A percentile compares a stretch with the other conserved stretches of the same genome.
Evolutionary conservation across 1,140 invertebrate species (phyloP).

Genomic region (Bathynomus jamesi): DNA sequence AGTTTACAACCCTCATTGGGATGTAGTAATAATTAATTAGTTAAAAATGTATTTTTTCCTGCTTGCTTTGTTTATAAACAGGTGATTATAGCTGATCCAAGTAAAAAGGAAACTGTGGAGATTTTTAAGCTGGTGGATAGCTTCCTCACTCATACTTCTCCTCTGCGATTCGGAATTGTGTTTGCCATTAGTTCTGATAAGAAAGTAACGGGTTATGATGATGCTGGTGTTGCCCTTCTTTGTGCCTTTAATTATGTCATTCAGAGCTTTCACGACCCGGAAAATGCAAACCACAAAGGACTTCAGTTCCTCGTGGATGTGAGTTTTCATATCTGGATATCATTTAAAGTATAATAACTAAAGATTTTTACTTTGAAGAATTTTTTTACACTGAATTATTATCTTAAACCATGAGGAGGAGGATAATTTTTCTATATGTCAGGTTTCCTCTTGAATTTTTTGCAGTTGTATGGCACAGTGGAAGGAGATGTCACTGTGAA

Average conservation of each 20-base stretch:
- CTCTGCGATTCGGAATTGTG: conserved; percentile 80
- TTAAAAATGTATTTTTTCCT: conserved; percentile 7
- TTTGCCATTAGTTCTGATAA: conserved; percentile 62
- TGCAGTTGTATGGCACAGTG: conserved; percentile 20
- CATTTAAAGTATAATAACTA: background rate
- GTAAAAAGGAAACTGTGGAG: conserved; percentile 57
- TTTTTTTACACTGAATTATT: too few relatives aligned
- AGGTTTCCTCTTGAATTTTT: too few relatives aligned
- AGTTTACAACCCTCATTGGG: too few relatives aligned
- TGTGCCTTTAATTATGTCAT: conserved; percentile 88
- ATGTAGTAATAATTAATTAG: conserved; percentile 25
- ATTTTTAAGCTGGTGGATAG: conserved; percentile 83
- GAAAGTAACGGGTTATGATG: conserved; percentile 53
- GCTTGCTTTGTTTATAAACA: conserved; percentile 41
- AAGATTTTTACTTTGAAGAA: too few relatives aligned
- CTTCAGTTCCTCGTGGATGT: conserved; percentile 33
- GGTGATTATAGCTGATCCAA: conserved; percentile 82
- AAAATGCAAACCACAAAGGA: conserved; percentile 40
- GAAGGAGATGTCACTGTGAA: conserved; percentile 41
- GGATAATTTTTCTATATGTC: too few relatives aligned
- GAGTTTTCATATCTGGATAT: conserved; percentile 1
- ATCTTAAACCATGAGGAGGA: background rate
- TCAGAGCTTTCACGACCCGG: conserved; percentile 55
- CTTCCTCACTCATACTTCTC: conserved; percentile 80
- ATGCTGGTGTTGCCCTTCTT: conserved; percentile 73